Conservation (phyloP, 64 coral and sea anemone genomes). For the Trachythela sp. region DNA sequence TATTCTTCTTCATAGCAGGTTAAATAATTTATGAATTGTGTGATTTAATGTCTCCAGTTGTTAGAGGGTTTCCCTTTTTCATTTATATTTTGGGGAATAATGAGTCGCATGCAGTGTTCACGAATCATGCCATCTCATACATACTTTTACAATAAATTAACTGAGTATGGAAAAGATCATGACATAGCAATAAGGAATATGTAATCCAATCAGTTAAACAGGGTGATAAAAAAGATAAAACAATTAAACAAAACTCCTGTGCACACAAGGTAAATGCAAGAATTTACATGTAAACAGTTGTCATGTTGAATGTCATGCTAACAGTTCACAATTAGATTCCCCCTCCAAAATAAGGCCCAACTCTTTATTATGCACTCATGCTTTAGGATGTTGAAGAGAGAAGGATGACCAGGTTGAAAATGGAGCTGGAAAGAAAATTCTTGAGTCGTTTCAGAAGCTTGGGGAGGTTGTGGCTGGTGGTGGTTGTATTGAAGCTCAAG, state of each 20-base stretch:
- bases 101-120: neutral
- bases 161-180: neutral
- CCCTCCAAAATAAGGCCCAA: too few species aligned
- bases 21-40: too few species aligned
- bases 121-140: neutral
- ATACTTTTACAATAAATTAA: conserved; percentile 2
- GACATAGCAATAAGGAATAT: neutral
- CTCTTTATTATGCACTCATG: neutral
- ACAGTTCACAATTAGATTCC: neutral
- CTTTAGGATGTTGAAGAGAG: neutral
- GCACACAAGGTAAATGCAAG: neutral
- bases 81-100: neutral
- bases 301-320: neutral
- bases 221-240: neutral
- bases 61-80: too few species aligned
- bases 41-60: too few species aligned
- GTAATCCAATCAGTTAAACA: neutral
- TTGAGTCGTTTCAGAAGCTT: neutral
- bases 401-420: neutral
- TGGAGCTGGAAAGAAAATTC: neutral
- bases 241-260: neutral
- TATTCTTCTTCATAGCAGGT: too few species aligned
- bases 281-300: neutral
- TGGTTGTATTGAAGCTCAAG: neutral
- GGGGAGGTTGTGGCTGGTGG: neutral